A percentile compares a stretch with the other conserved stretches of the same genome.
These are phyloP conservation scores for Ophthalmolycus amberensis DNA, from an alignment of 2,113 vertebrate genomes.

Conservation along the genomic window DNA sequence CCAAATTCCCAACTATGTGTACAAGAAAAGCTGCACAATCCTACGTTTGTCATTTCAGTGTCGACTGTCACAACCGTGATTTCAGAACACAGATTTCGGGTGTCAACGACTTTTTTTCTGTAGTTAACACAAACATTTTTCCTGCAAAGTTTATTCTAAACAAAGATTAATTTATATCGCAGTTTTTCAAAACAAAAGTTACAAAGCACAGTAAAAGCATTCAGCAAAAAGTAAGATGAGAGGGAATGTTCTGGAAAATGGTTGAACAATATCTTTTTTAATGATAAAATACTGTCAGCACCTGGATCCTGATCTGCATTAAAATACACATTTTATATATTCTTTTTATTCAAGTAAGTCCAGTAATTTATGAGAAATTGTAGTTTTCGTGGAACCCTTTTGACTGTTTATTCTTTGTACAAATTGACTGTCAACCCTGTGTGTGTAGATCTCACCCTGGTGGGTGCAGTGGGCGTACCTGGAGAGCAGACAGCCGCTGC, in stretches of 20 bases:
- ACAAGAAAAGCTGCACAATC: not conserved
- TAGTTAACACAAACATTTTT: not conserved
- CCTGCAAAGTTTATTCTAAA: not conserved
- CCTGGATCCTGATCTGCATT: not conserved
- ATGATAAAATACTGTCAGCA: too few relatives aligned
- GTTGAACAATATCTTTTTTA: not conserved
- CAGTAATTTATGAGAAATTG: not conserved
- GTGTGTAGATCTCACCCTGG: slow-evolving; percentile 84
- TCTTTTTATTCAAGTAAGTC: not conserved
- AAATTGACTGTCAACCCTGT: not conserved
- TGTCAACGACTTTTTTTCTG: not conserved
- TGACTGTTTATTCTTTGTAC: not conserved
- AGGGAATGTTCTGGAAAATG: not conserved
- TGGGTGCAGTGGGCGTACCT: slow-evolving; percentile 87
- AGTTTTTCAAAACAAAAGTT: not conserved
- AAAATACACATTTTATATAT: not conserved
- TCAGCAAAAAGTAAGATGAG: not conserved
- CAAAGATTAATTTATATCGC: too few relatives aligned
- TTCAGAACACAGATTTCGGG: not conserved
- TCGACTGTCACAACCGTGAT: too few relatives aligned
- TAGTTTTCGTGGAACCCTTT: not conserved
- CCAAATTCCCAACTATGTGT: not conserved
- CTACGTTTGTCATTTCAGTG: too few relatives aligned
- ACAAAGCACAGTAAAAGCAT: not conserved
- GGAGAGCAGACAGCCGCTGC: slow-evolving; percentile 85